Percentiles rank a stretch among this genome's conserved stretches.
These are phyloP conservation scores for Drosophila nigricruria DNA, from an alignment of 2,888 invertebrate species.

Conservation along the genomic window DNA sequence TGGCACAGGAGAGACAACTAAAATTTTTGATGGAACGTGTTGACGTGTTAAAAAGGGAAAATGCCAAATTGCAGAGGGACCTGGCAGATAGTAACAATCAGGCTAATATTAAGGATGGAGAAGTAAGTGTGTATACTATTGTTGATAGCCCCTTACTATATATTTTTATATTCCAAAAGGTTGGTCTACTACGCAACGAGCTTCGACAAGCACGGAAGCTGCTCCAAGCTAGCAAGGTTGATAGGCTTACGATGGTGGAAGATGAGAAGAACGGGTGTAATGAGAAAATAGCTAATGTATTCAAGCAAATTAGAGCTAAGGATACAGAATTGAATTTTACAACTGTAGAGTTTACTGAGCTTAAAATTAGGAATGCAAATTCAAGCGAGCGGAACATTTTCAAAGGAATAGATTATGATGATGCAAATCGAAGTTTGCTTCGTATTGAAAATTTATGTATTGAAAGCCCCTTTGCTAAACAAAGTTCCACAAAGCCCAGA, in stretches of 20 bases:
- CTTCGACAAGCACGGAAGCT: constrained; percentile 82
- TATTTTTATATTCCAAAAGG: constrained; percentile 37
- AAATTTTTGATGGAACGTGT: constrained; percentile 83
- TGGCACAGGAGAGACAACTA: constrained; percentile 80
- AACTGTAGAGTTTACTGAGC: constrained; percentile 72
- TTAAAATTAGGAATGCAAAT: constrained; percentile 75
- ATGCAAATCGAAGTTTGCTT: constrained; percentile 46
- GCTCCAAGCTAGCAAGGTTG: constrained; percentile 79
- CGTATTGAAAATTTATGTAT: constrained; percentile 62
- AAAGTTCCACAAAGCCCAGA: constrained; percentile 1
- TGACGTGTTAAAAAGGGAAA: constrained; percentile 80
- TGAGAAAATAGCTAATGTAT: constrained; percentile 75
- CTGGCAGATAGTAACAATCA: constrained; percentile 73
- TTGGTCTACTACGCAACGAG: constrained; percentile 80
- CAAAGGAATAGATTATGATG: constrained; percentile 41
- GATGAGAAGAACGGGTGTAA: constrained; percentile 72
- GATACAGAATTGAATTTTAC: constrained; percentile 77
- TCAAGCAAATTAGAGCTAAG: constrained; percentile 78
- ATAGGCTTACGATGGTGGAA: constrained; percentile 76
- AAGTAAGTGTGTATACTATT: constrained; percentile 55
- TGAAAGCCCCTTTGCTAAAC: constrained; percentile 11
- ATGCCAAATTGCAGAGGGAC: constrained; percentile 75
- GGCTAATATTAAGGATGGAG: constrained; percentile 78
- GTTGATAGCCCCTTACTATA: not conserved
- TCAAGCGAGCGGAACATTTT: constrained; percentile 45